phyloP scores from a whole-genome alignment of 2,797 vertebrate species.

The Micrastur ruficollis region DNA sequence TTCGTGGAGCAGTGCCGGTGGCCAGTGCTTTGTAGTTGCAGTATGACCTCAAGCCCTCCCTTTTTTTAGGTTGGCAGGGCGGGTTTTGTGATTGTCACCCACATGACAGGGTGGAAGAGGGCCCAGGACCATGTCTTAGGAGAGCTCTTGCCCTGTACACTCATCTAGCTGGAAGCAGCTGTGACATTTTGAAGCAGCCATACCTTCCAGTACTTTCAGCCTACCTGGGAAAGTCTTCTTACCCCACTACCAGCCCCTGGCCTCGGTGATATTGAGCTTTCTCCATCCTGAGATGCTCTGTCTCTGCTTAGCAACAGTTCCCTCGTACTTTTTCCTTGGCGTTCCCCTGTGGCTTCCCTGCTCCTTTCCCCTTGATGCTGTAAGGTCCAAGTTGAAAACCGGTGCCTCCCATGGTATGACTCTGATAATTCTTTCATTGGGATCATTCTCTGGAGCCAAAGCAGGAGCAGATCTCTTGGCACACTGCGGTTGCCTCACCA shows the following conservation, averaged over 20 bases:
- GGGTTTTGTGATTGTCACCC: not conserved
- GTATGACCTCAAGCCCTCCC: not conserved
- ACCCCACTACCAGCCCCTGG: not conserved
- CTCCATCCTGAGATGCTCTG: not conserved
- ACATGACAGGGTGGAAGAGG: not conserved
- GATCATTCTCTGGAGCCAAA: not conserved
- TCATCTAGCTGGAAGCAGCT: not conserved
- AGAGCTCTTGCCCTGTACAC: not conserved
- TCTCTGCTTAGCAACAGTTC: not conserved
- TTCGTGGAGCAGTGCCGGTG: not conserved
- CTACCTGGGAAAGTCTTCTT: not conserved
- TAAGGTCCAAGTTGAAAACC: not conserved
- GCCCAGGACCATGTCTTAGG: not conserved
- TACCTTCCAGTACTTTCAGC: not conserved
- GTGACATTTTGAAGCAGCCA: not conserved
- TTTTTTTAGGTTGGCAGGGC: not conserved
- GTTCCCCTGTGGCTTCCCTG: not conserved
- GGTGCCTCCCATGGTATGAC: not conserved
- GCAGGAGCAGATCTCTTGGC: not conserved
- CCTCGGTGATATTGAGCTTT: not conserved
- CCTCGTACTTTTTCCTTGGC: not conserved
- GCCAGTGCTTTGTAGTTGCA: not conserved
- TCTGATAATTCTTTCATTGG: not conserved
- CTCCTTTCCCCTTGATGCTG: not conserved
- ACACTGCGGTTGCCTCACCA: accelerated